Base-by-base conservation (phyloP, 1,140 invertebrate species). In the Panagrolaimus sp. region DNA sequence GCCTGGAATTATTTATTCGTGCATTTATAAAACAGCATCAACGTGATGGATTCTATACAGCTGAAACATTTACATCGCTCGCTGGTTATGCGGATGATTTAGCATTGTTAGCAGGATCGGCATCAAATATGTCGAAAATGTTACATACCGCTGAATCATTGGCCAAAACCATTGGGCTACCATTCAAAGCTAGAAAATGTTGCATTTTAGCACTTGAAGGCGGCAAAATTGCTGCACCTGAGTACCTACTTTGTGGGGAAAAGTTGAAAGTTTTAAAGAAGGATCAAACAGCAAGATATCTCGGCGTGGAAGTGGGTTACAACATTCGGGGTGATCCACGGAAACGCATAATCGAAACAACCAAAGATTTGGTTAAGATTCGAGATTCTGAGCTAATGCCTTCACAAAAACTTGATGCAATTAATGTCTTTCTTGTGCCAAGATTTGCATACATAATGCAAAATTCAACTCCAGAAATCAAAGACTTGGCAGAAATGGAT, bases 41-140 rank as follows among this genome's bases (percentile, higher is more conserved):
- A 3, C 20, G 1, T 57, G 13, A 20, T 20, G 51, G 51, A 9
- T 20, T 16, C 9, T 20, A 25, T 11, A 11, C 20, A 4, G 51
- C 20, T 27, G 51, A 23, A 0, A 57, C 4, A 4, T 25, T 57
- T 27, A n/a, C 20, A 8, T 20, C n/a, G n/a, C 20, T 57, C 0
- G 51, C 51, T 4, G n/a, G n/a, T n/a, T 57, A 57, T 20, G 51
- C 51, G 2, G 51, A 57, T 57, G 51, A 57, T 25, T 16, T 57
- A 2, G 51, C 51, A 9, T 9, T 57, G 13, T 11, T 57, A 14
- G 27, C 51, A 14, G 27, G n/a, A n/a, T 25, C 20, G 11, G 9
- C 20, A 0, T 0, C 0, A 13, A n/a, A 13, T 20, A 14, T 57
- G 1, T 11, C n/a, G 20, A 1, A 2, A n/a, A 20, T 25, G 16